Percentiles rank a stretch among this genome's conserved stretches.
phyloP scores from a whole-genome alignment of 2,797 vertebrate species.

The Anguilla pacifica region DNA sequence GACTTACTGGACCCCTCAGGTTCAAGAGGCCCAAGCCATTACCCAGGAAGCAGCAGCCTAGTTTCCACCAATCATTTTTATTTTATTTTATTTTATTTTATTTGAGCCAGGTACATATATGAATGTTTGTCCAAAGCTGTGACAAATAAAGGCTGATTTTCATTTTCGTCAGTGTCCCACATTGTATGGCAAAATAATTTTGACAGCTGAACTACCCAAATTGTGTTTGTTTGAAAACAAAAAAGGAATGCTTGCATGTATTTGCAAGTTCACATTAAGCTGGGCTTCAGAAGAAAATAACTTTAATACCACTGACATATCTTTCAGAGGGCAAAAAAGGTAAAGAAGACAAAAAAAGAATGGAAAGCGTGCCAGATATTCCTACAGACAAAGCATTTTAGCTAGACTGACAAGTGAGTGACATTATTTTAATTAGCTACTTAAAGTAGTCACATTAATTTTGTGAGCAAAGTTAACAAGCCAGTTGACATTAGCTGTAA shows the following conservation, averaged over 20 bases:
- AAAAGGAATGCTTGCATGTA: too few relatives aligned
- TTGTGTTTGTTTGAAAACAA: too few relatives aligned
- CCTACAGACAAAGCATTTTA: background rate
- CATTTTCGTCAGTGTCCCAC: too few relatives aligned
- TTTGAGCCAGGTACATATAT: background rate
- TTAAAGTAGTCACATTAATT: constrained; percentile 5
- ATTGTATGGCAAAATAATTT: too few relatives aligned
- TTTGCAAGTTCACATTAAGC: background rate
- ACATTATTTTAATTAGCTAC: constrained; percentile 12
- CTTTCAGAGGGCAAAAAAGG: background rate
- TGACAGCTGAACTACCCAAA: too few relatives aligned
- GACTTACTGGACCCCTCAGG: background rate
- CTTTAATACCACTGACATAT: background rate
- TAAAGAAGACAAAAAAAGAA: background rate
- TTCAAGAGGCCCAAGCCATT: background rate
- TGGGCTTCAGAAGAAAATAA: background rate
- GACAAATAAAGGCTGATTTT: too few relatives aligned
- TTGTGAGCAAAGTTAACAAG: background rate
- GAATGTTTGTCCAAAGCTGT: too few relatives aligned
- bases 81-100: background rate
- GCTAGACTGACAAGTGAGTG: constrained; percentile 7
- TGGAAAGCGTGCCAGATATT: background rate
- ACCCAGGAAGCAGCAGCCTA: background rate
- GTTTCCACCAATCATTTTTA: background rate
- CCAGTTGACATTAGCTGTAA: constrained; percentile 3